A percentile compares a stretch with the other conserved stretches of the same genome.
These are phyloP conservation scores for Eolophus roseicapilla DNA, from an alignment of 2,113 vertebrate genomes.

Conservation along the genomic window DNA sequence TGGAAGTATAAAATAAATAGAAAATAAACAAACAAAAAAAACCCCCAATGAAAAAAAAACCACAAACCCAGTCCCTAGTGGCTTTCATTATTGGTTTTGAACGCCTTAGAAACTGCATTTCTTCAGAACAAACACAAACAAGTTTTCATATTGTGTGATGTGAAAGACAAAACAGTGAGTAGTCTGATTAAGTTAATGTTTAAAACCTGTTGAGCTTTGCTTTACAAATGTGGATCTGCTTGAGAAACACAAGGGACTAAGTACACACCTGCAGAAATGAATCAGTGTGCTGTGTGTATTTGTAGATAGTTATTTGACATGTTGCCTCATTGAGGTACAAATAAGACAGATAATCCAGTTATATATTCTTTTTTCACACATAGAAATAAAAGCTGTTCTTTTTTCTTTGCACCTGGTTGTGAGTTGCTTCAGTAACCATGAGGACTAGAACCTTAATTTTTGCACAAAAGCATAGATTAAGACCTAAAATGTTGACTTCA, in stretches of 20 bases:
- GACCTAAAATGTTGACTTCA: background rate
- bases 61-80: background rate
- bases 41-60: too few species aligned
- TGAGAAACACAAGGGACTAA: background rate
- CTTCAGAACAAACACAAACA: conserved; percentile 34
- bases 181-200: conserved; percentile 56
- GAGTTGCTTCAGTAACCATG: background rate
- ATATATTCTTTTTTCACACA: background rate
- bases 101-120: conserved; percentile 33
- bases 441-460: background rate
- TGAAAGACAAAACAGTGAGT: conserved; percentile 23
- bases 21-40: background rate
- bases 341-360: background rate
- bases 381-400: background rate
- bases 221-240: background rate
- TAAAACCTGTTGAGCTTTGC: conserved; percentile 46
- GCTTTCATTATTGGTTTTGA: background rate
- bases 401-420: background rate
- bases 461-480: background rate
- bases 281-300: background rate
- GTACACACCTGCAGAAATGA: conserved; percentile 12
- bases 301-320: background rate
- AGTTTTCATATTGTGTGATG: conserved; percentile 37
- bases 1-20: conserved; percentile 12
- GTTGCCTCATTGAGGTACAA: background rate